A percentile compares a stretch with the other conserved stretches of the same genome.
These are phyloP conservation scores for Lepidocyrtoides sp. DNA, from an alignment of 2,888 invertebrate genomes.

Conservation along the genomic window DNA sequence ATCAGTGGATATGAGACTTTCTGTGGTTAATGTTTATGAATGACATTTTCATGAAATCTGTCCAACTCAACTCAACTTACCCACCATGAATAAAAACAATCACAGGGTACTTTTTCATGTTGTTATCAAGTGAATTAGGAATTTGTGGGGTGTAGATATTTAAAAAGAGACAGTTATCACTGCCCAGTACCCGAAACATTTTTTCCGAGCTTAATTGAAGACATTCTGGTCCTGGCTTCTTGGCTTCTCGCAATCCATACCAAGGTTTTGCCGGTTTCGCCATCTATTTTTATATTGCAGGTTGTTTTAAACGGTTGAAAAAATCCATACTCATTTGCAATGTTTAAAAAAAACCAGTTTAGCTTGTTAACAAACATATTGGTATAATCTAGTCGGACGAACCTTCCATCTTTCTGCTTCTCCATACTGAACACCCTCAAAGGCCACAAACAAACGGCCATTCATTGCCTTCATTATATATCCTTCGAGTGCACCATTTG, in stretches of 20 bases:
- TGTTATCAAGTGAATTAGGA: background rate
- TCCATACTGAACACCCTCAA: constrained; percentile 60
- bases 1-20: background rate
- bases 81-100: constrained; percentile 67
- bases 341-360: background rate
- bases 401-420: constrained; percentile 75
- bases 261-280: constrained; percentile 66
- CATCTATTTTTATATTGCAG: no score
- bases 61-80: no score
- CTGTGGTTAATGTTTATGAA: no score
- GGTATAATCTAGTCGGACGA: background rate
- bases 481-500: constrained; percentile 64
- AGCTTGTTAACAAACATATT: background rate
- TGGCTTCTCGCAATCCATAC: constrained; percentile 65
- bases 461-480: constrained; percentile 65
- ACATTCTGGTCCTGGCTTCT: constrained; percentile 74
- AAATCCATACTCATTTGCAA: no score
- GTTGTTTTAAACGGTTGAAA: no score
- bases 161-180: constrained; percentile 18
- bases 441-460: constrained; percentile 63
- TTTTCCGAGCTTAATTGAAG: constrained; percentile 75
- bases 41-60: no score
- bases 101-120: constrained; percentile 38
- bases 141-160: constrained; percentile 44
- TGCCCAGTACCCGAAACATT: constrained; percentile 53